phyloP scores from a whole-genome alignment of 2,113 vertebrate species.

The Coregonus clupeaformis region DNA sequence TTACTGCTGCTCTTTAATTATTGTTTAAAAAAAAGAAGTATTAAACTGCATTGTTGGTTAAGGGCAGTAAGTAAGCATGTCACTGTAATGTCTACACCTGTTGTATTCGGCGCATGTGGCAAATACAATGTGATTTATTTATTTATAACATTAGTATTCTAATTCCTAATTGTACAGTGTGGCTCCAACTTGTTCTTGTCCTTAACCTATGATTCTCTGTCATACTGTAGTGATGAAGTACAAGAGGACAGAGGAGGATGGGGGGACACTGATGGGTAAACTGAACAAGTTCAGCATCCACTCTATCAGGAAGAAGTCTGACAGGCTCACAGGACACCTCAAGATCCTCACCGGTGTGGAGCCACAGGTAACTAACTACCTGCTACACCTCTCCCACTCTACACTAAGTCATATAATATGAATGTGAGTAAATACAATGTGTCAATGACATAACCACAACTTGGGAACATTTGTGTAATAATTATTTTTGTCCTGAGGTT shows the following conservation, averaged over 20 bases:
- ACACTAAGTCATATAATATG: not conserved
- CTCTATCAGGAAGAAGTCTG: constrained; percentile 95
- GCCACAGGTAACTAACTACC: constrained; percentile 80
- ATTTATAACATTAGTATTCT: too few relatives aligned
- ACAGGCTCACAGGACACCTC: constrained; percentile 90
- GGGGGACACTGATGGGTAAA: constrained; percentile 88
- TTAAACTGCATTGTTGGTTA: too few relatives aligned
- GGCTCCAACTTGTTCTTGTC: too few relatives aligned
- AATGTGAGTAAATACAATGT: not conserved
- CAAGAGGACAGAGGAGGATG: constrained; percentile 89
- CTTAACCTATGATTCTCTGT: too few relatives aligned
- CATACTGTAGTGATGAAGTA: constrained; percentile 87
- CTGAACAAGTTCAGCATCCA: constrained; percentile 91
- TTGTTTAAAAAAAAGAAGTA: too few relatives aligned
- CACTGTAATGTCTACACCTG: too few relatives aligned
- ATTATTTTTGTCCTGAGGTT: not conserved
- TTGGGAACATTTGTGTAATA: too few relatives aligned
- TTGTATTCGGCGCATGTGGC: too few relatives aligned
- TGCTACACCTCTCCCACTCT: not conserved
- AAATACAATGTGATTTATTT: too few relatives aligned
- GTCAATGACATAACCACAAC: not conserved
- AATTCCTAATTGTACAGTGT: too few relatives aligned
- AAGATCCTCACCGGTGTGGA: constrained; percentile 91
- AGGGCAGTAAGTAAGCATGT: too few relatives aligned
- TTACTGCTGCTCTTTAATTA: too few relatives aligned